phyloP scores from a whole-genome alignment of 1,140 invertebrate genomes.

The Ganaspis sp. region DNA sequence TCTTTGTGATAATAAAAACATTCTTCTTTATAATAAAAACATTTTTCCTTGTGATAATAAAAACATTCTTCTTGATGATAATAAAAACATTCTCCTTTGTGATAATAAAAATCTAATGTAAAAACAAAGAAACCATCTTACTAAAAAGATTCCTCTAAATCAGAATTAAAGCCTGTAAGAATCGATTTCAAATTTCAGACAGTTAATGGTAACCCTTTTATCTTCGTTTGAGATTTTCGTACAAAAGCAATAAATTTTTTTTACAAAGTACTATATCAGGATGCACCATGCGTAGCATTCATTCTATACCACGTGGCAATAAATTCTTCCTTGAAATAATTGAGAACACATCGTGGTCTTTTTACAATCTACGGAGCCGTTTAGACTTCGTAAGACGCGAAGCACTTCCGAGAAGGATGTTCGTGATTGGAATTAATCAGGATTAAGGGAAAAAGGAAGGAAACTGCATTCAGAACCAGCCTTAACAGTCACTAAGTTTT shows the following conservation, averaged over 20 bases:
- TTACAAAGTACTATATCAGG: constrained; percentile 18
- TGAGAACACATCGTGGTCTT: constrained; percentile 35
- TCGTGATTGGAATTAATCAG: constrained; percentile 56
- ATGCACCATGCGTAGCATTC: constrained; percentile 46
- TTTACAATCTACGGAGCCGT: constrained; percentile 17
- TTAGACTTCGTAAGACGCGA: constrained; percentile 29
- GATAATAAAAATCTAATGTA: too few species aligned
- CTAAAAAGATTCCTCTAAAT: too few species aligned
- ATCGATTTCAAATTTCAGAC: too few species aligned
- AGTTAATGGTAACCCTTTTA: not conserved
- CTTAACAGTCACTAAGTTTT: constrained; percentile 3
- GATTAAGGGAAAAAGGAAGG: constrained; percentile 16
- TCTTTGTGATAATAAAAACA: too few species aligned
- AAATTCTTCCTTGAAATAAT: constrained; percentile 53
- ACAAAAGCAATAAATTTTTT: not conserved
- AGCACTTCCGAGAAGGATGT: constrained; percentile 30
- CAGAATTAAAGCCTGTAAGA: too few species aligned
- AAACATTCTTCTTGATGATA: too few species aligned
- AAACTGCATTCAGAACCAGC: constrained; percentile 8
- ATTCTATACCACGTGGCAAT: constrained; percentile 46
- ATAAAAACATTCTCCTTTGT: too few species aligned
- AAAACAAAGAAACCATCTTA: too few species aligned
- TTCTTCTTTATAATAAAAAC: too few species aligned
- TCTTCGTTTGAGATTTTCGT: not conserved
- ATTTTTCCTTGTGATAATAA: too few species aligned